Base-by-base conservation (phyloP, 2,797 vertebrate genomes). In the Hypotaenidia okinawae region DNA sequence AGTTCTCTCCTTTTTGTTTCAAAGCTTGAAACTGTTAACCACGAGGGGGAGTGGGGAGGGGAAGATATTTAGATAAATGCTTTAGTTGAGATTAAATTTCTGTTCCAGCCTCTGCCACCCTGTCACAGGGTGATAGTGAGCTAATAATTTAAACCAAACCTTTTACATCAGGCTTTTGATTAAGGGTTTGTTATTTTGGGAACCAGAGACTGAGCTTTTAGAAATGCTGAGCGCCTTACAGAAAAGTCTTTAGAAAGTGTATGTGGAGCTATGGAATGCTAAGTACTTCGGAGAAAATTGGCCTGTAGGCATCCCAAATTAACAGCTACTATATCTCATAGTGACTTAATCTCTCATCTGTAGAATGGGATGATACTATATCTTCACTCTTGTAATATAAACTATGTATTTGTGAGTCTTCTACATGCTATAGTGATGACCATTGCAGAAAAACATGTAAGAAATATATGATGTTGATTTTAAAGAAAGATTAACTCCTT, bases 1-100 rank as follows among this genome's bases (percentile, higher is more conserved):
- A 82, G 92, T 62, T 90, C 35, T 68, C 28, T 77, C 17, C 7
- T 79, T 92, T 91, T 58, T 70, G 15, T 94, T 70, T 37, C 68
- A 64, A 91, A 89, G 64, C 47, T 93, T 91, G 72, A 88, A 96
- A 80, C 25, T 86, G 45, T 62, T 69, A 91, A 41, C 70, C 43
- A 37, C 37, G 37, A 37, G 43, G 43, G 43, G 41, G 41, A 16
- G 16, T 13, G 39, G 41, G 41, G 39, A 39, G 81, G 64, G 49
- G 55, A 84, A 16, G 57, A 55, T 91, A 49, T 72, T 64, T 87
- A 21, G 35, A 24, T 70, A 83, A 74, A 83, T 6, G 8, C 30
- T 82, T 87, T 51, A 30, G 69, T 70, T 63, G 57, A 91, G 59
- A 70, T 92, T 33, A 63, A 32, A 45, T 89, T 92, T 86, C n/a